Evolutionary conservation across 2,113 vertebrate genomes (phyloP), one percentile per base, ranked within the genome.

Genomic region (Ophthalmolycus amberensis): DNA sequence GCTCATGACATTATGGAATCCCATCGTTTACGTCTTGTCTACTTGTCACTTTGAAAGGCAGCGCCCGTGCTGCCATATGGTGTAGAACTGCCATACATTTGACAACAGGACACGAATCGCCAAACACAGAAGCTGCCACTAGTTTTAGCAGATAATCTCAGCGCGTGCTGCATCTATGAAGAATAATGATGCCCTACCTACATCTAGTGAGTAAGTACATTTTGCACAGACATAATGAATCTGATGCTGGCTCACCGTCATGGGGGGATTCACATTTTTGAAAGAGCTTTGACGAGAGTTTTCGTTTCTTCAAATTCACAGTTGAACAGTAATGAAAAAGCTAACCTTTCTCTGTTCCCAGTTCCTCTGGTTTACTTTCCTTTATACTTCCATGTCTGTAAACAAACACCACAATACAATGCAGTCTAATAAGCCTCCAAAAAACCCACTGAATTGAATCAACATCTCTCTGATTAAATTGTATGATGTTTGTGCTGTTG

Each of bases 401-500:
- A 74, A 22, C 67, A 37, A 67, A 25, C 46, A 83, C 11, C 48
- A 38, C 37, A 63, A 20, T 66, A 20, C 44, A 77, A 73, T 77
- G 14, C 25, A 56, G 67, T 59, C n/a, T 20, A 68, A 65, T 52
- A 14, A 71, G 44, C 29, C 79, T 71, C 54, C 32, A 71, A 71
- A 62, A 32, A 44, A 20, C 66, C 66, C 38, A 65, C 9, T 0
- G 20, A 27, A 63, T 7, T 58, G 46, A 71, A 54, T 75, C n/a
- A n/a, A 18, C 20, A 34, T 25, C 18, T 12, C 64, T 68, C 60
- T 46, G 59, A 79, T 48, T 38, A 48, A 73, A 60, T 32, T 73
- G 50, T 60, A 42, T 48, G 7, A 32, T 72, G 73, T 78, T 76
- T 88, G 58, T 87, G 52, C 18, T 71, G 11, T 66, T 71, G 68